phyloP scores from a whole-genome alignment of 2,888 invertebrate species.

The Caenorhabditis imperialis region DNA sequence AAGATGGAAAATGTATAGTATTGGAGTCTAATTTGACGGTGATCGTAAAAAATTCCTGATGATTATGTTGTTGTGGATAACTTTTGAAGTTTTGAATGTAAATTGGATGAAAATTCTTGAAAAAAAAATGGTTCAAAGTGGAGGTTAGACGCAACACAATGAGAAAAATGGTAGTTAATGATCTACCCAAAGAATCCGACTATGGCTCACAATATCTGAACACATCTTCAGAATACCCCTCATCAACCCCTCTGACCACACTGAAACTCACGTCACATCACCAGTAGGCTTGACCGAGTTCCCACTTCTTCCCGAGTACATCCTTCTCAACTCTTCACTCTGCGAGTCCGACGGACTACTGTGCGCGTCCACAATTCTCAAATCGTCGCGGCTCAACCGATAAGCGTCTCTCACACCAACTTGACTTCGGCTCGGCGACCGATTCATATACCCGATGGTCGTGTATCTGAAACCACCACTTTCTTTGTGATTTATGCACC shows the following conservation, averaged over 20 bases:
- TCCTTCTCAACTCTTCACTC: constrained; percentile 48
- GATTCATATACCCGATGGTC: constrained; percentile 54
- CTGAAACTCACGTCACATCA: constrained; percentile 44
- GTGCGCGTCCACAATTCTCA: constrained; percentile 42
- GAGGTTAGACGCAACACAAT: too few species aligned
- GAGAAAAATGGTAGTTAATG: too few species aligned
- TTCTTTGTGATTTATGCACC: neutral
- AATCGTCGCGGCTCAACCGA: constrained; percentile 51
- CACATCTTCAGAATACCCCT: too few species aligned
- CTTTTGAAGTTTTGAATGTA: too few species aligned
- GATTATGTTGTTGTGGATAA: too few species aligned
- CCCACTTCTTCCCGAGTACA: constrained; percentile 52
- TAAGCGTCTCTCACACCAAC: constrained; percentile 52
- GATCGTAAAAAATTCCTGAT: too few species aligned
- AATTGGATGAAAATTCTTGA: too few species aligned
- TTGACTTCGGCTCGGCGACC: constrained; percentile 30
- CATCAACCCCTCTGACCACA: too few species aligned
- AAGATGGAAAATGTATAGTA: neutral
- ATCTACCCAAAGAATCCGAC: too few species aligned
- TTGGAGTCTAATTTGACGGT: too few species aligned
- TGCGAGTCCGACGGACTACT: constrained; percentile 53
- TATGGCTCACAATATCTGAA: too few species aligned
- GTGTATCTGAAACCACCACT: constrained; percentile 37
- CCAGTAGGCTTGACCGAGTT: constrained; percentile 42
- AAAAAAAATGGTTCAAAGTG: too few species aligned